Percentiles rank a stretch among this genome's conserved stretches.
Evolutionary conservation across 2,797 vertebrate species (phyloP).

Genomic region (Neosalanx taihuensis): DNA sequence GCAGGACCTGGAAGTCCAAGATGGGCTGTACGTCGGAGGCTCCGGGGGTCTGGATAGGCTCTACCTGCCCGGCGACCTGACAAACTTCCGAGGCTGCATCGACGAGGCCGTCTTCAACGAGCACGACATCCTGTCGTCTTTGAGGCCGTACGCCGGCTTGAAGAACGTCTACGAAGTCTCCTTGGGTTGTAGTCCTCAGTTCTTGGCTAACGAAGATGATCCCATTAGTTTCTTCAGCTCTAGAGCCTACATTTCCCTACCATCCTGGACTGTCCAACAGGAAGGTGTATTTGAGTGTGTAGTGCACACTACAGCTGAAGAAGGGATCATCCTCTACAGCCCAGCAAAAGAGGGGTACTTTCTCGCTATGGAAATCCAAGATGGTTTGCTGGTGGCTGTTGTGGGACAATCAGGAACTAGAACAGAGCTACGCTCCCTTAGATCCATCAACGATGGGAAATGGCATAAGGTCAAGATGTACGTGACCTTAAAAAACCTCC

Average conservation of each 20-base stretch:
- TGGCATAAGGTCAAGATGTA: slow-evolving; percentile 81
- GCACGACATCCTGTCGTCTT: slow-evolving; percentile 78
- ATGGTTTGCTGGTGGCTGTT: slow-evolving; percentile 76
- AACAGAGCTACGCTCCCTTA: slow-evolving; percentile 74
- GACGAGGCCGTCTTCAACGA: slow-evolving; percentile 82
- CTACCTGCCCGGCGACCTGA: slow-evolving; percentile 67
- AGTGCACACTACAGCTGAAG: slow-evolving; percentile 76
- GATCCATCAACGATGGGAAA: slow-evolving; percentile 74
- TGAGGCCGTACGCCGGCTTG: slow-evolving; percentile 80
- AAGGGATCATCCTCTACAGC: slow-evolving; percentile 83
- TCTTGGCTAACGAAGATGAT: slow-evolving; percentile 84
- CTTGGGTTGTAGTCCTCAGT: slow-evolving; percentile 86
- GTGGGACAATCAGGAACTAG: slow-evolving; percentile 71
- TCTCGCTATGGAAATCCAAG: slow-evolving; percentile 83
- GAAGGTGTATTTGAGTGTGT: slow-evolving; percentile 74
- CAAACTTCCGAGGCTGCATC: slow-evolving; percentile 82
- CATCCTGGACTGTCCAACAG: slow-evolving; percentile 68
- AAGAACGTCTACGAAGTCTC: slow-evolving; percentile 86
- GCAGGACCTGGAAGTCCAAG: slow-evolving; percentile 68
- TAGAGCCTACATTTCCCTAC: slow-evolving; percentile 82
- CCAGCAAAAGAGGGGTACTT: slow-evolving; percentile 80
- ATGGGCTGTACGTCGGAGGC: slow-evolving; percentile 83
- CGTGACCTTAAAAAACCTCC: slow-evolving; percentile 74
- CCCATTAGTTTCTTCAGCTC: slow-evolving; percentile 92
- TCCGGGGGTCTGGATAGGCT: slow-evolving; percentile 69